Conservation (phyloP, 1,140 invertebrate genomes). For the Leptinotarsa lineolata region DNA sequence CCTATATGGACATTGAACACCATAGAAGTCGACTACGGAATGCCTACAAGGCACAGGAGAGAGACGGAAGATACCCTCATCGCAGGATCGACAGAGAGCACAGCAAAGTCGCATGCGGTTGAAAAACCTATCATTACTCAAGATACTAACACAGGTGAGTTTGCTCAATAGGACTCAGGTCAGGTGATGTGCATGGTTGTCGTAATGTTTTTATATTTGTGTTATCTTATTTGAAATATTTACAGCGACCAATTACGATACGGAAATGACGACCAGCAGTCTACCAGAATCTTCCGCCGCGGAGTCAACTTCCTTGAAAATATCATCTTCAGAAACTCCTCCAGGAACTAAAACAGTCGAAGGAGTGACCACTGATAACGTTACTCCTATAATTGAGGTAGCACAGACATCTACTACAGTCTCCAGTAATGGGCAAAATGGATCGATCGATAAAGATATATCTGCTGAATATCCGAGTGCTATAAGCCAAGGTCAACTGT, state of each 20-base stretch:
- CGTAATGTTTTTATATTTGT: too few species aligned
- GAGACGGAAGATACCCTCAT: conserved; percentile 53
- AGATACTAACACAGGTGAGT: conserved; percentile 15
- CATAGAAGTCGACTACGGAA: conserved; percentile 49
- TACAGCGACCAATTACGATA: conserved; percentile 28
- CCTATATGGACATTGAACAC: conserved; percentile 54
- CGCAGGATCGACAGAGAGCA: conserved; percentile 42
- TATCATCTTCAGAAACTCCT: conserved; percentile 8
- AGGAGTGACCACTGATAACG: neutral
- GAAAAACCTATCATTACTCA: conserved; percentile 9
- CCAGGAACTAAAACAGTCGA: neutral
- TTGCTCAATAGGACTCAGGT: neutral
- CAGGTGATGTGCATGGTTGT: neutral
- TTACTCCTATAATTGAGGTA: conserved; percentile 14
- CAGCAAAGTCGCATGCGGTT: neutral
- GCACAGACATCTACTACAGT: conserved; percentile 13
- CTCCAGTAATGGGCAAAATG: neutral
- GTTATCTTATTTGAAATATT: neutral
- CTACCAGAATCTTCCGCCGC: conserved; percentile 15
- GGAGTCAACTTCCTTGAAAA: conserved; percentile 25
- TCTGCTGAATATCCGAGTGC: conserved; percentile 50
- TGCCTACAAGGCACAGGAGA: conserved; percentile 55
- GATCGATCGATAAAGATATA: conserved; percentile 21
- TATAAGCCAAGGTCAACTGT: conserved; percentile 55
- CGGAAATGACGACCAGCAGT: conserved; percentile 27